Conservation (phyloP, 2,888 invertebrate species). For the Punctoribates punctum region DNA sequence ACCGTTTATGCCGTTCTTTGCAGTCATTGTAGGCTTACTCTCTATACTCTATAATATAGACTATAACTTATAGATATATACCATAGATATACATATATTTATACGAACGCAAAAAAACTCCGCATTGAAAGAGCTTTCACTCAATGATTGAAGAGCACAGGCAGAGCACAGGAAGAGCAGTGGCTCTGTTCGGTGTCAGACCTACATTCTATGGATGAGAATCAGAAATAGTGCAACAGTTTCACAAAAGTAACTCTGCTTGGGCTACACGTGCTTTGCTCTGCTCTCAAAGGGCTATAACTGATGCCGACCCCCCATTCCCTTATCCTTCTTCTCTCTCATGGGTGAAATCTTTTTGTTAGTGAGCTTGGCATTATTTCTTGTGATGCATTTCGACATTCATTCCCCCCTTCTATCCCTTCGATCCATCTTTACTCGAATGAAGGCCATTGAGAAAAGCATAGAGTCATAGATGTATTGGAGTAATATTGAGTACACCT, state of each 20-base stretch:
- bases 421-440: conserved; percentile 25
- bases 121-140: conserved; percentile 30
- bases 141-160: not conserved
- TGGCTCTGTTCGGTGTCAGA: conserved; percentile 10
- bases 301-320: conserved; percentile 18
- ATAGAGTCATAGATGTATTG: conserved; percentile 26
- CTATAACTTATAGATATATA: conserved; percentile 23
- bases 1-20: conserved; percentile 26
- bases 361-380: not conserved
- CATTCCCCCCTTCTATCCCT: conserved; percentile 32
- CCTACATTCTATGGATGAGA: conserved; percentile 12
- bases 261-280: conserved; percentile 23
- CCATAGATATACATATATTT: not conserved
- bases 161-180: no score
- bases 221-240: conserved; percentile 6
- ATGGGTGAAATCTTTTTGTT: conserved; percentile 38
- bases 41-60: not conserved
- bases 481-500: conserved; percentile 19
- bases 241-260: conserved; percentile 20
- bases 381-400: conserved; percentile 33
- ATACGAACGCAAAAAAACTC: conserved; percentile 28
- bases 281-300: not conserved
- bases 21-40: conserved; percentile 10
- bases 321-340: conserved; percentile 33
- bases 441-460: conserved; percentile 24